Percentiles rank a stretch among this genome's conserved stretches.
Evolutionary conservation across 1,140 invertebrate genomes (phyloP).

Genomic region (Dendroctonus valens): DNA sequence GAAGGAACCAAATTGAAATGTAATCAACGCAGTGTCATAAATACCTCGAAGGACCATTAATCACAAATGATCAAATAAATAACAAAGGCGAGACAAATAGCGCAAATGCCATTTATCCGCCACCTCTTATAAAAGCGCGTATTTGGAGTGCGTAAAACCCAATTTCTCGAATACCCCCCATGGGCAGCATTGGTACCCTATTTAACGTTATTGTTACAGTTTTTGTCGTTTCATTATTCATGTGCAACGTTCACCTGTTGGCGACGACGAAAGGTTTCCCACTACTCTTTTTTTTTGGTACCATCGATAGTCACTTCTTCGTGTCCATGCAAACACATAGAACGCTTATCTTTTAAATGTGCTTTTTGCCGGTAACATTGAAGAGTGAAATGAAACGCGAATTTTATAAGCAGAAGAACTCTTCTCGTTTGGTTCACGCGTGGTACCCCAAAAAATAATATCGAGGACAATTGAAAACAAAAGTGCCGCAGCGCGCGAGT

Average conservation of each 20-base stretch:
- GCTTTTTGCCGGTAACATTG: conserved; percentile 12
- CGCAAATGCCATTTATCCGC: conserved; percentile 13
- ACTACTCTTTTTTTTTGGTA: conserved; percentile 18
- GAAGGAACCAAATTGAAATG: neutral
- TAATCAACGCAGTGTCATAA: conserved; percentile 9
- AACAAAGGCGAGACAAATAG: conserved; percentile 25
- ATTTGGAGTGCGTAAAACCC: conserved; percentile 10
- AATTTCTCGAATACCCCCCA: conserved; percentile 15
- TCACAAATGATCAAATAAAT: conserved; percentile 3
- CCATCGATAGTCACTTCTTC: conserved; percentile 18
- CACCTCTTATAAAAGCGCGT: conserved; percentile 18
- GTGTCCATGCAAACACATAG: conserved; percentile 9
- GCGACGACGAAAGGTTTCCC: conserved; percentile 3
- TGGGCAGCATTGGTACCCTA: conserved; percentile 8
- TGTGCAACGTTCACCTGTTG: conserved; percentile 16
- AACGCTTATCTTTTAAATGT: conserved; percentile 11
- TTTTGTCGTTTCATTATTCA: conserved; percentile 9
- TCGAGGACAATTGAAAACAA: conserved; percentile 12
- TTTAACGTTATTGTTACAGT: conserved; percentile 19
- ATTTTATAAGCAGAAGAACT: conserved; percentile 14
- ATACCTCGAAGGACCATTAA: conserved; percentile 14
- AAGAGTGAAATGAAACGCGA: conserved; percentile 25
- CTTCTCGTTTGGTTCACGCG: conserved; percentile 13
- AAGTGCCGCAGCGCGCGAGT: neutral
- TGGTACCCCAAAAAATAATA: conserved; percentile 16